Evolutionary conservation across 2,797 vertebrate genomes (phyloP).

Genomic region (Momotus momota): DNA sequence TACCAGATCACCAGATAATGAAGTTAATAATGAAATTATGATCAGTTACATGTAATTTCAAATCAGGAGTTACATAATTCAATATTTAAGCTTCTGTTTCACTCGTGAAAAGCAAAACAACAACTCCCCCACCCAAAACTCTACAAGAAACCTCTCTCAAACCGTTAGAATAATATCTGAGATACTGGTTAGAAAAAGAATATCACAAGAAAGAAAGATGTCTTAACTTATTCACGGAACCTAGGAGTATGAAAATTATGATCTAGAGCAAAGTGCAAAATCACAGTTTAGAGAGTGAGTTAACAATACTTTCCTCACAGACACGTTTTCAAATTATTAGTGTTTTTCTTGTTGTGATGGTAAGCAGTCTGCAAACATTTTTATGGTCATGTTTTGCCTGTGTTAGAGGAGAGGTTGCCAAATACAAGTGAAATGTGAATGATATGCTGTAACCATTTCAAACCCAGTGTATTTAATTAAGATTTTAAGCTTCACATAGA

Average conservation of each 20-base stretch:
- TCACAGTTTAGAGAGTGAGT: neutral
- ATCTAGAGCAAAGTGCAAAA: neutral
- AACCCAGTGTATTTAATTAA: neutral
- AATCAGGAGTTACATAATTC: neutral
- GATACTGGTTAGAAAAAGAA: neutral
- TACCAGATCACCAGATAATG: neutral
- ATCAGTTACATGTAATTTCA: neutral
- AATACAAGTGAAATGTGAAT: neutral
- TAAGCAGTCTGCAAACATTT: neutral
- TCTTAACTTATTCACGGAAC: neutral
- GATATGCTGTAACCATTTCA: neutral
- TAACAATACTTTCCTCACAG: neutral
- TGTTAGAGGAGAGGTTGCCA: too few relatives aligned
- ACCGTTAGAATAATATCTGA: neutral
- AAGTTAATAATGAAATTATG: neutral
- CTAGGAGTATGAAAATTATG: neutral
- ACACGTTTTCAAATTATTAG: neutral
- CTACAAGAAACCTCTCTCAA: neutral
- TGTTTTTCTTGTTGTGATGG: neutral
- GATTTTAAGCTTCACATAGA: neutral
- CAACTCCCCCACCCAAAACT: rapidly evolving
- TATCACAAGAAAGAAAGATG: neutral
- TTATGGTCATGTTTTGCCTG: neutral
- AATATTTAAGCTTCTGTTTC: neutral
- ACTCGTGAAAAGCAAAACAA: neutral